A percentile compares a stretch with the other conserved stretches of the same genome.
Evolutionary conservation across 2,888 invertebrate genomes (phyloP).

Genomic region (Synanthedon myopaeformis): DNA sequence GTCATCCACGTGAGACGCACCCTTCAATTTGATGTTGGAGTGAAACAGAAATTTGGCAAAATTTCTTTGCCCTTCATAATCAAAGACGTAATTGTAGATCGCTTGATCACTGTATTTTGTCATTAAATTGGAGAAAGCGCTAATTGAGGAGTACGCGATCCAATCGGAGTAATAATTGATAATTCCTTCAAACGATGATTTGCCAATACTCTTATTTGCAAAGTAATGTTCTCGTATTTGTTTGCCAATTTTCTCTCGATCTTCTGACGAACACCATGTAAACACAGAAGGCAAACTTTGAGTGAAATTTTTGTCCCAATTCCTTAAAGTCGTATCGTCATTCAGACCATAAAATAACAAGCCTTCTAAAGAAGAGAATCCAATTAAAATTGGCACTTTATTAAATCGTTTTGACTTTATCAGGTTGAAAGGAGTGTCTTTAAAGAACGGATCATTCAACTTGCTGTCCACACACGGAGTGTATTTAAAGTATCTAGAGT

Average conservation of each 20-base stretch:
- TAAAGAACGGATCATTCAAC: conserved; percentile 41
- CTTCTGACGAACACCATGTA: conserved; percentile 36
- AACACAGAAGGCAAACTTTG: conserved; percentile 48
- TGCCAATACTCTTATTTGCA: conserved; percentile 21
- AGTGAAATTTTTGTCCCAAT: conserved; percentile 35
- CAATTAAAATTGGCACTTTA: conserved; percentile 48
- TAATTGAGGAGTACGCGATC: conserved; percentile 34
- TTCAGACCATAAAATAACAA: conserved; percentile 46
- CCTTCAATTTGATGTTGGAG: conserved; percentile 13
- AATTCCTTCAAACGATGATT: conserved; percentile 20
- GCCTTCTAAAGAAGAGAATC: conserved; percentile 42
- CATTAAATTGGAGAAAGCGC: conserved; percentile 38
- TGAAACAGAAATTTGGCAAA: conserved; percentile 36
- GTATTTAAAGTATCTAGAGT: conserved; percentile 49
- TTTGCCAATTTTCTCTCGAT: conserved; percentile 27
- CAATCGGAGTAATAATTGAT: conserved; percentile 49
- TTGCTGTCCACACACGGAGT: conserved; percentile 45
- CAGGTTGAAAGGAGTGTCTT: conserved; percentile 41
- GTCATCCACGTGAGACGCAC: conserved; percentile 51
- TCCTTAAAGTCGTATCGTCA: conserved; percentile 25
- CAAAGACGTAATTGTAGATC: conserved; percentile 47
- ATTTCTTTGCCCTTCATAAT: conserved; percentile 45
- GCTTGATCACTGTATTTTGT: conserved; percentile 29
- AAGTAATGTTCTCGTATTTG: conserved; percentile 44
- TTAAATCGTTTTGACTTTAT: conserved; percentile 41